These are phyloP conservation scores for Phyllotreta striolata DNA, from an alignment of 2,888 invertebrate species.

Conservation along the genomic window DNA sequence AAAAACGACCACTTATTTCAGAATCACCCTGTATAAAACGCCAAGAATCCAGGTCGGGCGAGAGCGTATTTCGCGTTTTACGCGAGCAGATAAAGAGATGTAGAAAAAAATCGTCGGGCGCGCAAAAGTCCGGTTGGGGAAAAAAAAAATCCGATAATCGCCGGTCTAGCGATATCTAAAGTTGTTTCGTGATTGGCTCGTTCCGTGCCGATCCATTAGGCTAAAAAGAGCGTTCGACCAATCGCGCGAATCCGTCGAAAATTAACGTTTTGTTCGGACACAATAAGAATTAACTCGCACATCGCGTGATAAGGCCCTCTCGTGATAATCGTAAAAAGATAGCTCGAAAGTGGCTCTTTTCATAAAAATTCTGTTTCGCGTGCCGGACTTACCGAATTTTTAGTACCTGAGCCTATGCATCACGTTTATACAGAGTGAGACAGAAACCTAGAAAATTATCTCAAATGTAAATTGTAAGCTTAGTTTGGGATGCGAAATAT, in stretches of 20 bases:
- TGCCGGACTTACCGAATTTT: constrained; percentile 37
- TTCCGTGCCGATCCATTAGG: constrained; percentile 58
- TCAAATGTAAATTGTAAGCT: no score
- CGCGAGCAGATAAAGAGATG: constrained; percentile 32
- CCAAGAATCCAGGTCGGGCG: constrained; percentile 18
- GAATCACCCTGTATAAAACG: no score
- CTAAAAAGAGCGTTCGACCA: constrained; percentile 56
- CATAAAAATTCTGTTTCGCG: constrained; percentile 54
- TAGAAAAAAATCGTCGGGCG: constrained; percentile 31
- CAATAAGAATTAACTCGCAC: constrained; percentile 53
- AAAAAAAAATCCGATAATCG: constrained; percentile 39
- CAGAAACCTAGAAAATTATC: no score
- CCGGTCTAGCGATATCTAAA: constrained; percentile 54
- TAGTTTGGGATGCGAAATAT: no score
- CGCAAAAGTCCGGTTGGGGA: constrained; percentile 28
- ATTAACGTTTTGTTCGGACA: constrained; percentile 59
- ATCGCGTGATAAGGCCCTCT: constrained; percentile 42
- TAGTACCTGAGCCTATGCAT: constrained; percentile 28
- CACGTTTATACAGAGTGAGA: background rate
- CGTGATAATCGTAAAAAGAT: constrained; percentile 50
- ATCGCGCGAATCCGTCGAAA: constrained; percentile 55
- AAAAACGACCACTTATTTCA: no score
- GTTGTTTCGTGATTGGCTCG: constrained; percentile 56
- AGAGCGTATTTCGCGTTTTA: background rate
- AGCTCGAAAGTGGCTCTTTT: constrained; percentile 48